Base-by-base conservation (phyloP, 2,113 vertebrate species). In the Lamprotornis superbus region DNA sequence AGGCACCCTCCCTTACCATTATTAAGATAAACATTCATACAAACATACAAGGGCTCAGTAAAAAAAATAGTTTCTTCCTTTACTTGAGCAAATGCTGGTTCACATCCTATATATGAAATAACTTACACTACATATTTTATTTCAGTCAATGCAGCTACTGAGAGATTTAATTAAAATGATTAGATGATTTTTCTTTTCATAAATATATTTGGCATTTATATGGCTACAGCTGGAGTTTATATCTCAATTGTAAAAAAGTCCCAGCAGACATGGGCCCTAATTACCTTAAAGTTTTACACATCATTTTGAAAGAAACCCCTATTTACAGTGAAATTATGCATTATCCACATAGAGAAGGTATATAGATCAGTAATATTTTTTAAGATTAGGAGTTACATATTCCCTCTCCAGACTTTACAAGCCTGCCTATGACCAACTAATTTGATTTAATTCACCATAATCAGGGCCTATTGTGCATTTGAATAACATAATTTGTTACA, bases 221-320 rank as follows among this genome's bases (percentile, higher is more conserved):
- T 20, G 5, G 2, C 14, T 90, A 12, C 5, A 49, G 30, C 7
- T 79, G 20, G 10, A 12, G 76, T 59, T 93, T 86, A 31, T 92
- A 99, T 98, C 90, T 99, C 59, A 63, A 11, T 61, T 70, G 28
- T 53, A 77, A 70, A 86, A 53, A 7, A 8, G 63, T 46, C 18
- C 18, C 35, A 73, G 46, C 15, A 83, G 63, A 57, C 8, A 31
- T 8, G 4, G 88, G 5, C 16, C 22, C 9, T 52, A 64, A 79
- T 55, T 68, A 53, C 18, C 16, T 67, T 68, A 14, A 69, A 11
- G 13, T 30, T 81, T 76, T 44, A 33, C 15, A 33, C 15, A 85
- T 35, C 0, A 28, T 70, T 92, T 86, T 87, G 46, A 75, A 89
- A 87, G 15, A 77, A 81, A 46, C 5, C 8, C 7, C 33, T 57